Conservation (phyloP, 2,888 invertebrate species). For the Calameuta pallipes region DNA sequence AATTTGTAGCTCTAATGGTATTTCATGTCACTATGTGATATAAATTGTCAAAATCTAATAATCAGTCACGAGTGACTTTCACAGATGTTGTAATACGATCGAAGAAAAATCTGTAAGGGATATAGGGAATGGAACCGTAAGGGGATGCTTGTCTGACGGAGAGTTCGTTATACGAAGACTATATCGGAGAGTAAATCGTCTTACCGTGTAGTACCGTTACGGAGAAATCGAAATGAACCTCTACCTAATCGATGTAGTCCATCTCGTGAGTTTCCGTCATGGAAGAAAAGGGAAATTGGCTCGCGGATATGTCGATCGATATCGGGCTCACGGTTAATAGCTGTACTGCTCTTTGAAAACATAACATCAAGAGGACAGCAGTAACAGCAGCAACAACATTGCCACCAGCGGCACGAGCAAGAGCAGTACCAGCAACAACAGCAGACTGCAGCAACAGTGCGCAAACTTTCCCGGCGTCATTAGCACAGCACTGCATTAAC, state of each 20-base stretch:
- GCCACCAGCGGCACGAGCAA: neutral
- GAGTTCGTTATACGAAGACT: neutral
- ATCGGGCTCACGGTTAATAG: neutral
- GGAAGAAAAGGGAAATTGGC: neutral
- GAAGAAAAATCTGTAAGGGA: neutral
- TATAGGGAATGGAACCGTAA: neutral
- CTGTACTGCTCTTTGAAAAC: neutral
- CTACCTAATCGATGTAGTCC: neutral
- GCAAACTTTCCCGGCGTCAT: slow-evolving; percentile 49
- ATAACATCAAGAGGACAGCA: neutral
- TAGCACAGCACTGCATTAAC: slow-evolving; percentile 37
- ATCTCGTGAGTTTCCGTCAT: neutral
- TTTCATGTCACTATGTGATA: neutral
- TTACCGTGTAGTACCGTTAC: neutral
- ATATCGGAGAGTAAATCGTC: neutral
- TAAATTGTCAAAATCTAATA: neutral
- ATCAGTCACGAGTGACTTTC: neutral
- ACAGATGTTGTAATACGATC: neutral
- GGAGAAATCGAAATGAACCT: neutral
- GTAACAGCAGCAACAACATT: neutral
- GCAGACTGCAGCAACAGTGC: slow-evolving; percentile 31
- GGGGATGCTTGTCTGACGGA: neutral
- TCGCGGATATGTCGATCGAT: neutral
- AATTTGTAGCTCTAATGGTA: neutral
- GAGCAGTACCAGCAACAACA: slow-evolving; percentile 20